phyloP scores from a whole-genome alignment of 2,113 vertebrate species.

The Hippocampus comes region DNA sequence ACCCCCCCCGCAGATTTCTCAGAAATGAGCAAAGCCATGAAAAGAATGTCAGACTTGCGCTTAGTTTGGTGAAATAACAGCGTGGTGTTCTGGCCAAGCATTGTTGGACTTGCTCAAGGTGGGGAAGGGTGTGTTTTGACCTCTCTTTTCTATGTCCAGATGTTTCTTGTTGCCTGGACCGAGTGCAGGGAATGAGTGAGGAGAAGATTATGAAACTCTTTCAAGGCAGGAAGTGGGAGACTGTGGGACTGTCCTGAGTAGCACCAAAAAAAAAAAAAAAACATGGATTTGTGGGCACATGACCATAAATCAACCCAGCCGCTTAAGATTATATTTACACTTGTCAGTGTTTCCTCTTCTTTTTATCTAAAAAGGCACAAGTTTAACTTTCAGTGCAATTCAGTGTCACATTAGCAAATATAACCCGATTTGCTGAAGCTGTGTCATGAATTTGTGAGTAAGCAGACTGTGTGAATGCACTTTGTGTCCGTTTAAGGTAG shows the following conservation, averaged over 20 bases:
- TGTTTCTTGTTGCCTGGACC: conserved; percentile 73
- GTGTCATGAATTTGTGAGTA: not conserved
- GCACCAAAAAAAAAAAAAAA: conserved; percentile 9
- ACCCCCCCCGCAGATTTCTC: conserved; percentile 42
- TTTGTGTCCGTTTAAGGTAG: not conserved
- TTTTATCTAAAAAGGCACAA: not conserved
- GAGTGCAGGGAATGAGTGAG: conserved; percentile 32
- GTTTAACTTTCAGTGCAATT: not conserved
- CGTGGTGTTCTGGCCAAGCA: conserved; percentile 46
- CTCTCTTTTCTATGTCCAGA: conserved; percentile 73
- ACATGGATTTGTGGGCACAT: conserved; percentile 21
- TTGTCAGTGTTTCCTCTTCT: not conserved
- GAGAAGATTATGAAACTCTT: conserved; percentile 59
- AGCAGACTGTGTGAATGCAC: not conserved
- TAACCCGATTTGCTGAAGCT: not conserved
- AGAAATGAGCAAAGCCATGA: conserved; percentile 46
- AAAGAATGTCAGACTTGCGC: conserved; percentile 45
- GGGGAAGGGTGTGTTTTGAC: conserved; percentile 60
- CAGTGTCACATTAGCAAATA: not conserved
- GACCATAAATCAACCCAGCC: conserved; percentile 14
- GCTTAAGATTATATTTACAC: not conserved
- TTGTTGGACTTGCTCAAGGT: conserved; percentile 53
- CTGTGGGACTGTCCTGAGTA: conserved; percentile 22
- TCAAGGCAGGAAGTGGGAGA: conserved; percentile 55
- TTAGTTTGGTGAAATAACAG: conserved; percentile 48